Conservation (phyloP, 1,140 invertebrate genomes). For the Epicauta chinensis region DNA sequence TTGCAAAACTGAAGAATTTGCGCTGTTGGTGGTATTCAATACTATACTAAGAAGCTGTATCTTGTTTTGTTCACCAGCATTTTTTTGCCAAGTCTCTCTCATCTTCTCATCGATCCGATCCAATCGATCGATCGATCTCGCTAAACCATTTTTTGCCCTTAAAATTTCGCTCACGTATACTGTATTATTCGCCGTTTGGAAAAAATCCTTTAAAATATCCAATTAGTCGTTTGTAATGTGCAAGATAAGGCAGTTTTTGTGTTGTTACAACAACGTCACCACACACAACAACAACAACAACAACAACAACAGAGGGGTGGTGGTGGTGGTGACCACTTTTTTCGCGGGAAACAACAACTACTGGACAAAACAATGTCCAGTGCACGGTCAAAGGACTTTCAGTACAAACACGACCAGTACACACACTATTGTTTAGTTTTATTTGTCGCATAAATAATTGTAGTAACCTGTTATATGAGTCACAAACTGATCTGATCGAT, state of each 20-base stretch:
- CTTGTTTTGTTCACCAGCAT: too few species aligned
- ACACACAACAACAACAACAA: too few species aligned
- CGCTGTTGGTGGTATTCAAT: too few species aligned
- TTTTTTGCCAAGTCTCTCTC: conserved; percentile 2
- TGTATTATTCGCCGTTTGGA: conserved; percentile 35
- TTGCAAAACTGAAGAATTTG: too few species aligned
- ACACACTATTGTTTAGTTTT: conserved; percentile 40
- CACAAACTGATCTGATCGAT: conserved; percentile 37
- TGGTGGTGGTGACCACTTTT: conserved; percentile 37
- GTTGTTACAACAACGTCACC: conserved; percentile 19
- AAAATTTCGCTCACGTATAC: conserved; percentile 33
- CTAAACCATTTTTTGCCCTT: conserved; percentile 11
- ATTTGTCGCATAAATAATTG: conserved; percentile 41
- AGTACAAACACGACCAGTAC: conserved; percentile 30
- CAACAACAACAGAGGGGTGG: conserved; percentile 3
- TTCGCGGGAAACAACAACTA: conserved; percentile 31
- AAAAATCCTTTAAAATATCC: conserved; percentile 38
- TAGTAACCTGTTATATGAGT: conserved; percentile 40
- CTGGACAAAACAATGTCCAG: conserved; percentile 35
- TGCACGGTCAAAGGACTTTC: conserved; percentile 35
- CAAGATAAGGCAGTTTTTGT: conserved; percentile 37
- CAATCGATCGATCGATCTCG: too few species aligned
- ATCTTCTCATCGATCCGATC: too few species aligned
- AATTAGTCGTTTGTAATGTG: conserved; percentile 38
- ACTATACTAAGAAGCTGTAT: too few species aligned